Evolutionary conservation across 2,797 vertebrate species (phyloP).

Genomic region (Chelon labrosus): DNA sequence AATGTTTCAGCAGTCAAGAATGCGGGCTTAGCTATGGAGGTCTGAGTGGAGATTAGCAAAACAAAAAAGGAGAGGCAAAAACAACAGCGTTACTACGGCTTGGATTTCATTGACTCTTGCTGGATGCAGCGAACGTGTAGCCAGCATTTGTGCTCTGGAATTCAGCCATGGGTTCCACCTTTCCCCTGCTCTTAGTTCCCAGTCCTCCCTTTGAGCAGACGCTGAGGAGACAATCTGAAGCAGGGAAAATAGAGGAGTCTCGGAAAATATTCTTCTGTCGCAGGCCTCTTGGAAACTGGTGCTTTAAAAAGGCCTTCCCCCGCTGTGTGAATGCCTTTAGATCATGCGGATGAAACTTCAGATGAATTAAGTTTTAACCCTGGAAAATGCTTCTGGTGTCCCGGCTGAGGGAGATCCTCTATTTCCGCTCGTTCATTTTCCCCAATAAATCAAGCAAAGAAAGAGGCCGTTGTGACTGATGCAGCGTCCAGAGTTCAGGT

Average conservation of each 20-base stretch:
- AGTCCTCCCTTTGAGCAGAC: background rate
- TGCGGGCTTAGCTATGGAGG: slow-evolving; percentile 20
- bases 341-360: slow-evolving; percentile 29
- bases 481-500: slow-evolving; percentile 25
- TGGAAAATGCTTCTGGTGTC: background rate
- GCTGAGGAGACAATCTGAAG: background rate
- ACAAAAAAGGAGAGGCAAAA: background rate
- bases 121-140: slow-evolving; percentile 5
- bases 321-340: background rate
- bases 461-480: slow-evolving; percentile 38
- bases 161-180: slow-evolving; percentile 16
- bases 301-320: background rate
- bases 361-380: background rate
- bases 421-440: slow-evolving; percentile 15
- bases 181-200: slow-evolving; percentile 19
- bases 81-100: background rate
- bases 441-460: slow-evolving; percentile 37
- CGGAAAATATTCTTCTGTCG: slow-evolving; percentile 7
- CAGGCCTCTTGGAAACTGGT: slow-evolving; percentile 30
- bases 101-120: slow-evolving; percentile 22
- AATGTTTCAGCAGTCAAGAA: slow-evolving; percentile 32
- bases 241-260: slow-evolving; percentile 11
- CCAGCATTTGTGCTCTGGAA: slow-evolving; percentile 18
- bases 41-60: background rate
- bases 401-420: background rate